phyloP scores from a whole-genome alignment of 23 tunicate species.

The Trididemnum nubilum region DNA sequence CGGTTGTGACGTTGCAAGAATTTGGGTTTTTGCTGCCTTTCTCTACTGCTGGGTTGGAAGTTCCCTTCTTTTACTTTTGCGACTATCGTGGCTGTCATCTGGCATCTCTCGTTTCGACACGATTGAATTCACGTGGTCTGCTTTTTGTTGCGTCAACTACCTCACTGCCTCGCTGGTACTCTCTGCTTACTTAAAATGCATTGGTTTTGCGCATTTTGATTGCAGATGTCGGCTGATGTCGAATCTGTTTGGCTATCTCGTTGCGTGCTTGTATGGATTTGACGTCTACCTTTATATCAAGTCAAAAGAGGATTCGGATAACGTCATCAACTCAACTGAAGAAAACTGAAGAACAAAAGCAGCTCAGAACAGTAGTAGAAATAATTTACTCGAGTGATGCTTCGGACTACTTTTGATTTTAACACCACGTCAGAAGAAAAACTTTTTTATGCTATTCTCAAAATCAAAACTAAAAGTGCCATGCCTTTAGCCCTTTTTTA shows the following conservation, averaged over 20 bases:
- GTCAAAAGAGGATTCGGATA: no score
- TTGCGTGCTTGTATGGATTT: not conserved
- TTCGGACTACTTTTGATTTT: no score
- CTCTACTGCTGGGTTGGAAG: slow-evolving; percentile 43
- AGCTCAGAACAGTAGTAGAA: no score
- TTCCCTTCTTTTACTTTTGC: slow-evolving; percentile 22
- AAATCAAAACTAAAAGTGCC: no score
- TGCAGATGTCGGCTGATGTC: slow-evolving; percentile 49
- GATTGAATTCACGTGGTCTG: slow-evolving; percentile 46
- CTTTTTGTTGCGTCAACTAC: slow-evolving; percentile 38
- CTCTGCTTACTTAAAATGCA: slow-evolving; percentile 26
- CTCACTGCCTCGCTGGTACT: slow-evolving; percentile 35
- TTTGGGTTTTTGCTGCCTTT: slow-evolving; percentile 40
- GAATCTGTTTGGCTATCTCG: not conserved
- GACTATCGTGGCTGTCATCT: slow-evolving; percentile 13
- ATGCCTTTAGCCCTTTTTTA: no score
- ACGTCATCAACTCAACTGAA: no score
- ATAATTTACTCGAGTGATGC: no score
- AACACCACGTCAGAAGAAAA: no score
- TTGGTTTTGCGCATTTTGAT: not conserved
- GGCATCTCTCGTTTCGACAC: slow-evolving; percentile 10
- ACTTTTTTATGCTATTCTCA: no score
- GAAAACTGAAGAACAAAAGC: no score
- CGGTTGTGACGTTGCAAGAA: slow-evolving; percentile 42
- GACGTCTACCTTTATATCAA: not conserved